Conservation (phyloP, 2,888 invertebrate species). For the Pseudoips prasinana region DNA sequence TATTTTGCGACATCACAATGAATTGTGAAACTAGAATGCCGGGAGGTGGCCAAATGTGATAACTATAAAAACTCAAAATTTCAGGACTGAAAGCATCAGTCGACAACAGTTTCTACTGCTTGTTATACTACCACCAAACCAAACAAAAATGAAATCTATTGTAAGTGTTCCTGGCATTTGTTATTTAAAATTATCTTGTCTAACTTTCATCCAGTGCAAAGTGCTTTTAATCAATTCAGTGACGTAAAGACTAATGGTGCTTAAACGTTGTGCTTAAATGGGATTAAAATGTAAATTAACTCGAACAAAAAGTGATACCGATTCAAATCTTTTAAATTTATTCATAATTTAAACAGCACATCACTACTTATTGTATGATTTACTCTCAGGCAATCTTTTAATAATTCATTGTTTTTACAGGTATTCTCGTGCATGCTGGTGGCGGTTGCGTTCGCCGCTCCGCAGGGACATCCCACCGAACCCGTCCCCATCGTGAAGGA, state of each 20-base stretch:
- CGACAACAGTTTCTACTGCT: conserved; percentile 51
- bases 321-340: no score
- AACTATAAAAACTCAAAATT: conserved; percentile 72
- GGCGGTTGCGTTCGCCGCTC: conserved; percentile 60
- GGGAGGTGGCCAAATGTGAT: conserved; percentile 63
- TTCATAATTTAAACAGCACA: no score
- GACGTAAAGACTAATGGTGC: no score
- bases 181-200: no score
- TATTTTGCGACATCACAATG: conserved; percentile 71
- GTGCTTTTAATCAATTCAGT: no score
- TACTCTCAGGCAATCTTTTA: no score
- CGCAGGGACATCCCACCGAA: conserved; percentile 58
- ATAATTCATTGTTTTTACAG: conserved; percentile 41
- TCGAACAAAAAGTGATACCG: no score
- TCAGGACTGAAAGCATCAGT: conserved; percentile 68
- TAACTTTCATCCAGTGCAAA: no score
- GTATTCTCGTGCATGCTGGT: conserved; percentile 60
- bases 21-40: conserved; percentile 66
- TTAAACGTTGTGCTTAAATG: no score
- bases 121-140: conserved; percentile 46
- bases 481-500: conserved; percentile 81
- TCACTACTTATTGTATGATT: no score
- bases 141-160: conserved; percentile 70
- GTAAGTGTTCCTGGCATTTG: conserved; percentile 61
- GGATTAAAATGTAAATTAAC: no score